phyloP scores from a whole-genome alignment of 2,797 vertebrate genomes.

The Holocentrus rufus region DNA sequence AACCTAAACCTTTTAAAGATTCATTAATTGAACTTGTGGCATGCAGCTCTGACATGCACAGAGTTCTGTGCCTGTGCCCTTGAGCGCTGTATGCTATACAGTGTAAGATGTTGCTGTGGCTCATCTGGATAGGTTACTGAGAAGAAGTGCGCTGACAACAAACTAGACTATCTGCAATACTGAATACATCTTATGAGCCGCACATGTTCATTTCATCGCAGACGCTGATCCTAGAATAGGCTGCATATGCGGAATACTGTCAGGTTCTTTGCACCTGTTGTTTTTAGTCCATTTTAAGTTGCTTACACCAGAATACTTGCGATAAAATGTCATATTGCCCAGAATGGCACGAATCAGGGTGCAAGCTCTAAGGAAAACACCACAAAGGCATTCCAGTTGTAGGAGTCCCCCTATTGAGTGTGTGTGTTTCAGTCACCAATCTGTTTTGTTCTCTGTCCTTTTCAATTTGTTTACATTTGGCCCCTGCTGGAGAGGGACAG shows the following conservation, averaged over 20 bases:
- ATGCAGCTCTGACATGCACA: slow-evolving; percentile 74
- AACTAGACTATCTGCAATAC: slow-evolving; percentile 58
- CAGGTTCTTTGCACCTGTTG: slow-evolving; percentile 50
- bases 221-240: slow-evolving; percentile 13
- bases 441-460: slow-evolving; percentile 78
- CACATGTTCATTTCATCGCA: slow-evolving; percentile 47
- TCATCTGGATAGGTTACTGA: slow-evolving; percentile 51
- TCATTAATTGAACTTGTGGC: slow-evolving; percentile 84
- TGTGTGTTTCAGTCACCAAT: slow-evolving; percentile 79
- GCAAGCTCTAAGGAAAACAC: slow-evolving; percentile 56
- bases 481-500: slow-evolving; percentile 79
- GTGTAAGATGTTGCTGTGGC: slow-evolving; percentile 54
- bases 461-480: slow-evolving; percentile 85
- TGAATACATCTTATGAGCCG: slow-evolving; percentile 37
- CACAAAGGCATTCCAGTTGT: slow-evolving; percentile 71
- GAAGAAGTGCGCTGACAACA: slow-evolving; percentile 36
- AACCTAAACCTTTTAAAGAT: slow-evolving; percentile 82
- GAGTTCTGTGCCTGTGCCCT: slow-evolving; percentile 70
- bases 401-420: slow-evolving; percentile 71
- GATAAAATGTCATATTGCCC: slow-evolving; percentile 39
- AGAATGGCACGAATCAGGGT: slow-evolving; percentile 54
- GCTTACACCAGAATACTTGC: slow-evolving; percentile 19
- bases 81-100: slow-evolving; percentile 61
- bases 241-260: slow-evolving; percentile 24
- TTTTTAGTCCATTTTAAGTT: slow-evolving; percentile 38